Evolutionary conservation across 2,113 vertebrate genomes (phyloP).

Genomic region (Equus przewalskii): DNA sequence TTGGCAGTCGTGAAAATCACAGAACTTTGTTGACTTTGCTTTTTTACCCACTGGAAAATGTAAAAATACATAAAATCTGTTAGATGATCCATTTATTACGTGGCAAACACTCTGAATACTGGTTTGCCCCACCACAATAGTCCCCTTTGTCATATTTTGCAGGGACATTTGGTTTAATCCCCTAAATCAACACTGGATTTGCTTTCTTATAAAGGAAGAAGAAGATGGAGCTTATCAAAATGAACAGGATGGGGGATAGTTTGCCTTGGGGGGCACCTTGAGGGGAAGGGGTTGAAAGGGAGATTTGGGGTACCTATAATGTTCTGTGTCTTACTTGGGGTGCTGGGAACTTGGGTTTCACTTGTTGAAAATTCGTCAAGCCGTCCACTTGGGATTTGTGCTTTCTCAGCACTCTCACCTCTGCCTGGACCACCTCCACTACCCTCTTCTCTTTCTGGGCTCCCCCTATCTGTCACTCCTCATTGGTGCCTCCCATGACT

Average conservation of each 20-base stretch:
- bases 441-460: not conserved
- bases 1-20: not conserved
- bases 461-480: not conserved
- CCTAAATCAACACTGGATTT: conserved; percentile 45
- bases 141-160: not conserved
- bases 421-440: not conserved
- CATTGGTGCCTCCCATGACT: not conserved
- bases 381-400: not conserved
- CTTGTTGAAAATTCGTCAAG: not conserved
- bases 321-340: not conserved
- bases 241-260: not conserved
- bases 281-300: not conserved
- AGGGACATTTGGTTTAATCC: conserved; percentile 41
- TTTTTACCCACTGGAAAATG: not conserved
- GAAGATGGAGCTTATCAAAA: not conserved
- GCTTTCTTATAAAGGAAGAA: conserved; percentile 46
- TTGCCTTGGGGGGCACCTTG: not conserved
- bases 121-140: not conserved
- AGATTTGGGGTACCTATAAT: not conserved
- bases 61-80: not conserved
- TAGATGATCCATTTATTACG: not conserved
- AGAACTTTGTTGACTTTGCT: not conserved
- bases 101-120: not conserved
- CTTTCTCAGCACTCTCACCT: not conserved
- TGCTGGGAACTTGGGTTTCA: not conserved